Conservation (phyloP, 2,113 vertebrate genomes). For the crab-eating macaque (Macaca fascicularis) region DNA sequence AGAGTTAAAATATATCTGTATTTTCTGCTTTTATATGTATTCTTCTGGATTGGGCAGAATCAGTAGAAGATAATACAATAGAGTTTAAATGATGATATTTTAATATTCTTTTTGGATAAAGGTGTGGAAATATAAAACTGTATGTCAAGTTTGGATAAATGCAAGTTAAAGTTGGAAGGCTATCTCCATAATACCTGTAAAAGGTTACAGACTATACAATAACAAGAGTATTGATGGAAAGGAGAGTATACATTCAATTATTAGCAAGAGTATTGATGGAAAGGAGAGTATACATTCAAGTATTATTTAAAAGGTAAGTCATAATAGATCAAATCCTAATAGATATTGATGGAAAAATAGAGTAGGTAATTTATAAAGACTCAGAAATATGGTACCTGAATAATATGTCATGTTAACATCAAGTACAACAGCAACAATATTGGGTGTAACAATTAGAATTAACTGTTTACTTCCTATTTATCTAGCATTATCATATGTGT, state of each 20-base stretch:
- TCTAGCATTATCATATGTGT: not conserved
- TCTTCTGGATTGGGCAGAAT: not conserved
- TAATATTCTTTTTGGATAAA: not conserved
- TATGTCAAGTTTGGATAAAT: not conserved
- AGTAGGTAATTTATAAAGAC: not conserved
- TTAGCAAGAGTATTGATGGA: not conserved
- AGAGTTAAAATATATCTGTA: not conserved
- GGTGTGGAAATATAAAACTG: not conserved
- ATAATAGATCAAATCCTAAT: not conserved
- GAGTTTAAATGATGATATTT: not conserved
- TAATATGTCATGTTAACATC: not conserved
- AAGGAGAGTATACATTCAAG: not conserved
- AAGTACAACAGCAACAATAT: not conserved
- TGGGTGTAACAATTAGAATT: not conserved
- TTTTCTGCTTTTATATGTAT: not conserved
- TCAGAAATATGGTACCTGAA: not conserved
- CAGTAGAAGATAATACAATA: not conserved
- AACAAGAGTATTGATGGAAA: not conserved
- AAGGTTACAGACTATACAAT: not conserved
- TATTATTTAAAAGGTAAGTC: not conserved
- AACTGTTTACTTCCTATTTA: not conserved
- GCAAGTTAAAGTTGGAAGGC: not conserved
- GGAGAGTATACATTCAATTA: too few relatives aligned
- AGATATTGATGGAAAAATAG: not conserved
- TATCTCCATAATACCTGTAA: not conserved